These are phyloP conservation scores for Monochamus saltuarius DNA, from an alignment of 1,140 invertebrate genomes.

Conservation along the genomic window DNA sequence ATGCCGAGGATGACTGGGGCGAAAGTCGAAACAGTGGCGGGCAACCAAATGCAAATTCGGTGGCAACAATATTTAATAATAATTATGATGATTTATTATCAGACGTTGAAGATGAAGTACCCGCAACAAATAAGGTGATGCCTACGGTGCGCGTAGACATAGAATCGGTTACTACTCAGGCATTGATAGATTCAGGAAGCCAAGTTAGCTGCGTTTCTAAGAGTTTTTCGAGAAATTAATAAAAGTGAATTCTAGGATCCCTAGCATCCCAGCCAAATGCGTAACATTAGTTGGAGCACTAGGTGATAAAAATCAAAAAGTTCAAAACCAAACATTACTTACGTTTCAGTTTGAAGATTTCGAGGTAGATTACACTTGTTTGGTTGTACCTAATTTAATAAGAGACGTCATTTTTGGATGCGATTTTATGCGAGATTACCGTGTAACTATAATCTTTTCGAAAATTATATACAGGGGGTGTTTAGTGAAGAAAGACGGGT, in stretches of 20 bases:
- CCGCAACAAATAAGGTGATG: neutral
- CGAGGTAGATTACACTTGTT: slow-evolving; percentile 16
- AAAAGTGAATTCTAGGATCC: neutral
- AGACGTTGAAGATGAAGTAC: neutral
- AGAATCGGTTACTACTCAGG: neutral
- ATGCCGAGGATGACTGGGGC: neutral
- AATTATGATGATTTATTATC: neutral
- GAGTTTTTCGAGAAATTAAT: neutral
- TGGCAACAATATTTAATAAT: neutral
- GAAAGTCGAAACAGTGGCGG: neutral
- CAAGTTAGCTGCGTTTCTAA: neutral
- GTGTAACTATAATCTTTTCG: slow-evolving; percentile 17
- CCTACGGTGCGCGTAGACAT: neutral
- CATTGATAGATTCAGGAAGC: neutral
- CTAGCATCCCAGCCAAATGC: neutral
- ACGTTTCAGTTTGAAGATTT: neutral
- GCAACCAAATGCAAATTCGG: neutral
- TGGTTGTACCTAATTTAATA: slow-evolving; percentile 32
- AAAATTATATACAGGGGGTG: neutral
- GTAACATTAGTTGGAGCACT: neutral
- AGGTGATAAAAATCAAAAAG: neutral
- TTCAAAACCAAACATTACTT: slow-evolving; percentile 1
- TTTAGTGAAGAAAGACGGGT: neutral
- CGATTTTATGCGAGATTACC: slow-evolving; percentile 33
- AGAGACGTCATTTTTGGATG: slow-evolving; percentile 32